Base-by-base conservation (phyloP, 2,797 vertebrate genomes). In the Chromobotia macracanthus region DNA sequence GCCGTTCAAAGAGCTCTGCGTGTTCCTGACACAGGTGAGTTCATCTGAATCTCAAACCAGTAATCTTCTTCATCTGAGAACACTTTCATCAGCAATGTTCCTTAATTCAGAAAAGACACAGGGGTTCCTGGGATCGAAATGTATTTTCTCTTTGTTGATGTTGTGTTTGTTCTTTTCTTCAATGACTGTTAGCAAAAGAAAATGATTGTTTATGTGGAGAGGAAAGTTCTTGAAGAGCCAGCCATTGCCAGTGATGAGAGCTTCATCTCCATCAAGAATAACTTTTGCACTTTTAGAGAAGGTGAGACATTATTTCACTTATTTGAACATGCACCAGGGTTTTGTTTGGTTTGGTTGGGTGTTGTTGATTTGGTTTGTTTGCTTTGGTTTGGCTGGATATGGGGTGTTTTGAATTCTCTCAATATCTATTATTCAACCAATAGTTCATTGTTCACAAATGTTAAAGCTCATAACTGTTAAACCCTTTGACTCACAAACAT, bases 131-230 rank as follows among this genome's bases (percentile, higher is more conserved):
- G n/a, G n/a, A n/a, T n/a, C n/a, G n/a, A n/a, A n/a, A n/a, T n/a
- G 8, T 53, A 1, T 19, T 64, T 50, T 46, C 35, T 56, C 21
- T 58, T 25, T 16, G 9, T 16, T 18, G 3, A 25, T 31, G 1
- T 58, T 13, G 61, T 5, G 3, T 25, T 28, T 77, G 5, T 63
- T 1, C 0, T 38, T 28, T 67, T 66, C 1, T 77, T 67, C 66
- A 19, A 21, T 58, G 48, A 8, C 56, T 38, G 81, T 67, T 23
- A 95, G 97, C 92, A 94, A 79, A 98, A 97, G 86, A 93, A 93
- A 81, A 95, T 99, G 97, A 94, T 98, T 25, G 97, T 99, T 81
- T 99, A 98, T 6, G 96, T 99, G 85, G 97, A 99, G 83, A 97
- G 96, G 81, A 99, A 98, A 38, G 95, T 98, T 0, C 90, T 99